Evolutionary conservation across 2,797 vertebrate genomes (phyloP).

Genomic region (Enteromius treurensis): DNA sequence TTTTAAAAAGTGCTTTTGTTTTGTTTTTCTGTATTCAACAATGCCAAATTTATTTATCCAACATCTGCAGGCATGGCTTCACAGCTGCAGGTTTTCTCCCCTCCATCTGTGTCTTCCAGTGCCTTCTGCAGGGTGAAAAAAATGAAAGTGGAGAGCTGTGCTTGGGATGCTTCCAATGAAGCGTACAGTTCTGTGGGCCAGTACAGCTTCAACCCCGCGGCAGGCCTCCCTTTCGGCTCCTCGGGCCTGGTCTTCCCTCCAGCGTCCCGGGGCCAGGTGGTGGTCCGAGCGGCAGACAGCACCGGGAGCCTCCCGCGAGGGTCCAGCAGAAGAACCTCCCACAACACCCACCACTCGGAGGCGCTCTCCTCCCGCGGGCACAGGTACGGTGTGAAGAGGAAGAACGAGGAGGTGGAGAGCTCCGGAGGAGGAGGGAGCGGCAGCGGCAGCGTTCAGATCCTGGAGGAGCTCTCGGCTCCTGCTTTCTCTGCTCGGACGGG

Average conservation of each 20-base stretch:
- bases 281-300: constrained; percentile 91
- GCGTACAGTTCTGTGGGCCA: constrained; percentile 90
- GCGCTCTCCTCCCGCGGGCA: constrained; percentile 80
- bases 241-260: constrained; percentile 87
- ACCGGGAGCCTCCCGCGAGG: constrained; percentile 91
- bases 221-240: constrained; percentile 87
- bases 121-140: constrained; percentile 99
- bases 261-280: constrained; percentile 89
- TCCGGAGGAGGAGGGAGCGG: constrained; percentile 75
- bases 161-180: constrained; percentile 94
- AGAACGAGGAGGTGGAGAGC: constrained; percentile 89
- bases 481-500: constrained; percentile 88
- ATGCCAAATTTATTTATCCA: background rate
- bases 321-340: constrained; percentile 86
- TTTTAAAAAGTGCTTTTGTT: background rate
- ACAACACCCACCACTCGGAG: constrained; percentile 73
- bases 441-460: constrained; percentile 95
- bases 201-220: constrained; percentile 88
- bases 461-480: constrained; percentile 94
- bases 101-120: constrained; percentile 96
- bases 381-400: constrained; percentile 94
- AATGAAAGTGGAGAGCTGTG: constrained; percentile 95
- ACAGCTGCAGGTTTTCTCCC: constrained; percentile 96
- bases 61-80: constrained; percentile 90
- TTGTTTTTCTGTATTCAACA: background rate